Evolutionary conservation across 2,888 invertebrate genomes (phyloP).

Genomic region (Pocota personata): DNA sequence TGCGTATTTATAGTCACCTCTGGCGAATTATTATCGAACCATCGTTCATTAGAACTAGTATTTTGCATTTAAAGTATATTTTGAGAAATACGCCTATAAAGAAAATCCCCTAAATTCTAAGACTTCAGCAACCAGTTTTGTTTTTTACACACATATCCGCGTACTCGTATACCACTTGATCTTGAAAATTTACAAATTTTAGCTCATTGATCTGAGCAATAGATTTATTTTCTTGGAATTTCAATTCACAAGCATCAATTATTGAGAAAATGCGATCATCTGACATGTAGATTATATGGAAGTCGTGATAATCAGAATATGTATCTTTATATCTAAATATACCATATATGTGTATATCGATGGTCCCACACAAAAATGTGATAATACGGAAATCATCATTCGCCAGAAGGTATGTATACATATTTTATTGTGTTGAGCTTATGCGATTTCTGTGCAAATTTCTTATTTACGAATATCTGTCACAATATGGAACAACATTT

Average conservation of each 20-base stretch:
- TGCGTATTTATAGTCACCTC: conserved; percentile 56
- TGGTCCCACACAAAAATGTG: too few species aligned
- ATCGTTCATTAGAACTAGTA: neutral
- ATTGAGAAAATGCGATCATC: neutral
- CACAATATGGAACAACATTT: too few species aligned
- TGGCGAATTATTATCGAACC: neutral
- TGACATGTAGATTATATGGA: neutral
- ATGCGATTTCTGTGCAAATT: too few species aligned
- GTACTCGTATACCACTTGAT: too few species aligned
- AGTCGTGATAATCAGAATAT: too few species aligned
- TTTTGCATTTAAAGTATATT: conserved; percentile 8
- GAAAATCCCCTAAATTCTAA: neutral
- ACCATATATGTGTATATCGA: too few species aligned
- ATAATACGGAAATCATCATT: too few species aligned
- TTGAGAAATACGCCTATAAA: neutral
- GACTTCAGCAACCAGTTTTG: conserved; percentile 14
- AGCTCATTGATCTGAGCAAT: neutral
- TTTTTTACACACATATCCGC: neutral
- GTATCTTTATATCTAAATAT: too few species aligned
- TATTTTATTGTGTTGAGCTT: too few species aligned
- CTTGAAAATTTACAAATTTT: conserved; percentile 16
- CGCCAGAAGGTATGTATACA: too few species aligned
- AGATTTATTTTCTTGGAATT: neutral
- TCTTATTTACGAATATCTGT: too few species aligned
- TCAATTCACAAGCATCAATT: neutral